Evolutionary conservation across 2,888 invertebrate genomes (phyloP).

Genomic region (Agonopterix subpropinquella): DNA sequence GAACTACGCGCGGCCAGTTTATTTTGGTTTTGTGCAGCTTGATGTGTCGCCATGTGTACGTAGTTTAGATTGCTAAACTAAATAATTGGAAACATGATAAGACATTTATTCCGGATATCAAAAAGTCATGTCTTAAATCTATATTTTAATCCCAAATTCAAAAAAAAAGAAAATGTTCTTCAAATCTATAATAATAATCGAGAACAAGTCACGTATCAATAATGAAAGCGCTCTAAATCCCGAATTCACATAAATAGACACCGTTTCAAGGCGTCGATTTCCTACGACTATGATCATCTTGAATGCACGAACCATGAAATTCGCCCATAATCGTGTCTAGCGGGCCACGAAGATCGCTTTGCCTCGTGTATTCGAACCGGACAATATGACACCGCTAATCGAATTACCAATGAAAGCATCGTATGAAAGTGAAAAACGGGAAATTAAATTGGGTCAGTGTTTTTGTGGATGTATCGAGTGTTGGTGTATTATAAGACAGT

Average conservation of each 20-base stretch:
- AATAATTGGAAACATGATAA: no score
- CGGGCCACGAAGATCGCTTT: conserved; percentile 25
- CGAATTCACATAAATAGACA: conserved; percentile 8
- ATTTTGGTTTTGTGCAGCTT: no score
- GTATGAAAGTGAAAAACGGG: conserved; percentile 23
- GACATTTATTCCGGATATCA: no score
- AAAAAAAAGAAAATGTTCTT: not conserved
- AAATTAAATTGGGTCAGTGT: conserved; percentile 1
- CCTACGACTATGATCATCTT: conserved; percentile 13
- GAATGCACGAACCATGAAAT: conserved; percentile 37
- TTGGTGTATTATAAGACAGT: no score
- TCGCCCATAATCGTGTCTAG: conserved; percentile 28
- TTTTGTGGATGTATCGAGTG: no score
- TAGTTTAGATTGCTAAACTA: no score
- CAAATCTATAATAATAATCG: not conserved
- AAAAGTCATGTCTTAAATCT: no score
- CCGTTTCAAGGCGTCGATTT: conserved; percentile 11
- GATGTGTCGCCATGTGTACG: no score
- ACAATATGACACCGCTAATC: conserved; percentile 42
- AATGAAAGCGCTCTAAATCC: not conserved
- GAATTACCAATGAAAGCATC: conserved; percentile 33
- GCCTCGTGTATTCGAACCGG: conserved; percentile 15
- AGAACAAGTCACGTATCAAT: conserved; percentile 5
- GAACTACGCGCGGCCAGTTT: no score
- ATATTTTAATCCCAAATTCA: no score